These are phyloP conservation scores for Campaea margaritaria DNA, from an alignment of 2,888 invertebrate genomes.

Conservation along the genomic window DNA sequence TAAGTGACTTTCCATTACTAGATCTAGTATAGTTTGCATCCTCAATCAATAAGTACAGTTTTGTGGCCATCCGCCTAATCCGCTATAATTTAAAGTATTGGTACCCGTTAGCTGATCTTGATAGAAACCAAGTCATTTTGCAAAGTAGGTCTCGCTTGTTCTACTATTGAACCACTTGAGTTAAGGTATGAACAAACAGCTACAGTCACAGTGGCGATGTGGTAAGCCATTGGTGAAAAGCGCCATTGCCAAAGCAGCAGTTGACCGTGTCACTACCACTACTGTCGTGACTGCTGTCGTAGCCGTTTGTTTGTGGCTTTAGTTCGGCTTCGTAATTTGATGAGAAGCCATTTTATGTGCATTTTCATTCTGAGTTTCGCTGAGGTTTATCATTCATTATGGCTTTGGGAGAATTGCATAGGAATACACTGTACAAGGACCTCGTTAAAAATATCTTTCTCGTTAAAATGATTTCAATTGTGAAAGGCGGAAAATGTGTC, in stretches of 20 bases:
- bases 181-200: not conserved
- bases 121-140: slow-evolving; percentile 27
- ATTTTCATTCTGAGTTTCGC: not conserved
- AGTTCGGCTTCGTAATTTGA: slow-evolving; percentile 4
- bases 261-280: not conserved
- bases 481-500: too few species aligned
- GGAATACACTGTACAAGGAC: too few species aligned
- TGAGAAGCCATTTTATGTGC: slow-evolving; percentile 1
- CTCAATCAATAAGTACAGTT: slow-evolving; percentile 32
- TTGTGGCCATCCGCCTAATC: slow-evolving; percentile 9
- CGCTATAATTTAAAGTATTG: slow-evolving; percentile 17
- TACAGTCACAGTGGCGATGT: not conserved
- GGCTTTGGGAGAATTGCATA: not conserved
- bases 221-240: not conserved
- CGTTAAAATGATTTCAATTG: too few species aligned
- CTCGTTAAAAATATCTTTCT: too few species aligned
- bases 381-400: not conserved
- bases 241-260: too few species aligned
- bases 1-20: slow-evolving; percentile 17
- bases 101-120: slow-evolving; percentile 36
- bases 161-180: slow-evolving; percentile 6
- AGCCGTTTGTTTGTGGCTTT: not conserved
- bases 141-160: slow-evolving; percentile 24
- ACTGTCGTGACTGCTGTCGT: not conserved
- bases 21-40: slow-evolving; percentile 18